These are phyloP conservation scores for Macroramphosus scolopax DNA, from an alignment of 2,797 vertebrate genomes.

Conservation along the genomic window DNA sequence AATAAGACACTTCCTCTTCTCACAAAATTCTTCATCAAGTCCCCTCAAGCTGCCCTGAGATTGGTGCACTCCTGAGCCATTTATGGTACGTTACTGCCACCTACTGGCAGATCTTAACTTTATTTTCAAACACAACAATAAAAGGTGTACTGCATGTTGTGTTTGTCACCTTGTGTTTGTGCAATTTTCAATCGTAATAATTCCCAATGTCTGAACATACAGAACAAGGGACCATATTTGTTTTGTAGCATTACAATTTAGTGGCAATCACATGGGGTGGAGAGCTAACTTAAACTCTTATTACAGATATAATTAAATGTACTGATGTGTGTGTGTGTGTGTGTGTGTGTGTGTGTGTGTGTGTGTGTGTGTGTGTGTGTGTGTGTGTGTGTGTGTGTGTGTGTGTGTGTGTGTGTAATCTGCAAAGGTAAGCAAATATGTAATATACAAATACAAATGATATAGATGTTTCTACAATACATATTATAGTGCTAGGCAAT, in stretches of 20 bases:
- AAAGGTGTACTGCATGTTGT: too few relatives aligned
- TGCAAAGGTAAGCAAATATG: not conserved
- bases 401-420: not conserved
- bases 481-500: not conserved
- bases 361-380: too few relatives aligned
- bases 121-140: not conserved
- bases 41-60: not conserved
- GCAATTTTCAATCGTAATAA: too few relatives aligned
- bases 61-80: not conserved
- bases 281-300: too few relatives aligned
- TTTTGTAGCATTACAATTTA: not conserved
- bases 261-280: not conserved
- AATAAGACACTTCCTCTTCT: not conserved
- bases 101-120: conserved; percentile 15
- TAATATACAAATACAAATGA: not conserved
- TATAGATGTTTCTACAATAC: not conserved
- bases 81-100: conserved; percentile 25
- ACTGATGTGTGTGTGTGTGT: too few relatives aligned
- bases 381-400: not conserved
- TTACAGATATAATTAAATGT: too few relatives aligned
- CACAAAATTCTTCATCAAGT: not conserved
- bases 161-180: not conserved
- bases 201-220: not conserved
- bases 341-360: too few relatives aligned
- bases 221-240: not conserved